Evolutionary conservation across 2,797 vertebrate species (phyloP), one percentile per base, ranked within the genome.

Genomic region (Brachyrhaphis roseni): DNA sequence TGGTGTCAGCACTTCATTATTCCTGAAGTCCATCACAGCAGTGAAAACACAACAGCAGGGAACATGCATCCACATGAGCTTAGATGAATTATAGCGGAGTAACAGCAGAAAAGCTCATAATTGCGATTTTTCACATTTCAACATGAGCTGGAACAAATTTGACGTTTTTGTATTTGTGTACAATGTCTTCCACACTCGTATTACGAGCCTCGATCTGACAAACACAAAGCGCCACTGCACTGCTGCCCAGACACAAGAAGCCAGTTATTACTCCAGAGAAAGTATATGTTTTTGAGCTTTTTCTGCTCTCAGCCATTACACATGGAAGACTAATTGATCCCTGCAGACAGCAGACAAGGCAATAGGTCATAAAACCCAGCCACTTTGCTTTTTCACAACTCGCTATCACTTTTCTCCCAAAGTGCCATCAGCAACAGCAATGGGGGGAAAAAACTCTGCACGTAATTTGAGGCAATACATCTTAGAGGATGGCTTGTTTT

Each of bases 321-420:
- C 85, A 83, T 86, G 84, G 80, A 93, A 95, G 94, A 94, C 94
- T 95, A 96, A 96, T 95, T 95, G 94, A 95, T 95, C 93, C 88
- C 93, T 72, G 76, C 84, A 91, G 92, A 93, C 90, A 89, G 84
- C 84, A 91, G 94, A 95, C 94, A 94, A 93, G 90, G 92, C 91
- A 92, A 94, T 95, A 92, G 95, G 94, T 95, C 94, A 94, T 92
- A 88, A 91, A 90, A 86, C 86, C 81, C 77, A 73, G 90, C 85
- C 91, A 90, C 90, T 91, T 92, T 92, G 86, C 86, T 91, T 92
- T 90, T 88, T 89, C 90, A 90, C 86, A 88, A 93, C 87, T 90
- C 59, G 84, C 90, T 88, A 88, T 94, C 90, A 86, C 89, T 92
- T 93, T 91, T 79, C 85, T 87, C 83, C 85, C 81, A 86, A 83